Evolutionary conservation across 2,797 vertebrate species (phyloP), one percentile per base, ranked within the genome.

Genomic region (Danio jaintianensis): DNA sequence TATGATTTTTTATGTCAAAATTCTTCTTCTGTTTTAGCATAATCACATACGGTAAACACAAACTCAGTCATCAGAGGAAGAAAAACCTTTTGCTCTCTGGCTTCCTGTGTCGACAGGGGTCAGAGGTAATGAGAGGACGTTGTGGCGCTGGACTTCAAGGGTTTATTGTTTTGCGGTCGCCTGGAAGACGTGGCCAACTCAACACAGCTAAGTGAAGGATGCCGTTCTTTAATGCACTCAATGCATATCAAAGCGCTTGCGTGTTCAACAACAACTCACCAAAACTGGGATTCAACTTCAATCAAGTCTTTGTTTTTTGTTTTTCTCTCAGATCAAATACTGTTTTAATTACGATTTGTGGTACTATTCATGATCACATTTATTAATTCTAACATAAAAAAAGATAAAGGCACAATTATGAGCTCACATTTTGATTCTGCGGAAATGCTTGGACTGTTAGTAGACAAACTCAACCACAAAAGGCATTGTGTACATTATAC

Each of bases 51-150:
- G 63, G 58, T 29, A 80, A 55, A 64, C 48, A 74, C 45, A 15
- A 12, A 45, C 9, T 8, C 38, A 22, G 53, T 20, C 79, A 53
- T 18, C n/a, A 55, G 11, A 62, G 5, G 13, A 53, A 77, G 56
- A 48, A 64, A 58, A 58, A 55, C 86, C 88, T 86, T 83, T 81
- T 81, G 74, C 77, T 29, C 20, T 63, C 67, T 12, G 4, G 40
- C 85, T 87, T 91, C 90, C 88, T 91, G 90, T 89, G 84, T 87
- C 80, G 87, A 84, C 12, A 83, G 62, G 64, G 50, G 81, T 72
- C 52, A 73, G 64, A 79, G 78, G 82, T 77, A 77, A 76, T 22
- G 68, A 83, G 73, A 62, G 71, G 77, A 71, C 80, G 43, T 42
- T 67, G 18, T 48, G 36, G 29, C 56, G 56, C 38, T 16, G 62